These are phyloP conservation scores for Meghimatium bilineatum DNA, from an alignment of 2,888 invertebrate genomes.

Conservation along the genomic window DNA sequence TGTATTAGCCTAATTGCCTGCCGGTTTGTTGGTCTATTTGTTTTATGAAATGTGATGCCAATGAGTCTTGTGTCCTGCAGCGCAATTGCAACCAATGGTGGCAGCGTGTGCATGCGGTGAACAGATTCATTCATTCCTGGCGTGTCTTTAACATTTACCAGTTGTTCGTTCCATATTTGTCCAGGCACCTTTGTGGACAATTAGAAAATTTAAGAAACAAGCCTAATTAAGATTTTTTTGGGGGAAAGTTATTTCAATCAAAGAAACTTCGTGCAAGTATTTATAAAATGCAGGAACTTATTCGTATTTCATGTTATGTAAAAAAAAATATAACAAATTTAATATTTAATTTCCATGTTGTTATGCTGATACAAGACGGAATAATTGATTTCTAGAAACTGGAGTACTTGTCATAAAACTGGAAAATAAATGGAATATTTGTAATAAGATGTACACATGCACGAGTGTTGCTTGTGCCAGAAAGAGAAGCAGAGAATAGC, in stretches of 20 bases:
- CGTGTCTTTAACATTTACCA: background rate
- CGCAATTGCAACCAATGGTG: conserved; percentile 10
- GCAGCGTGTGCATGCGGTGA: background rate
- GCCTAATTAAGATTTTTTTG: background rate
- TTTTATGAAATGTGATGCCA: conserved; percentile 42
- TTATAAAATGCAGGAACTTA: too few relatives aligned
- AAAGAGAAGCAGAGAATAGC: too few relatives aligned
- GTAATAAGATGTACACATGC: too few relatives aligned
- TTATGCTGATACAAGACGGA: too few relatives aligned
- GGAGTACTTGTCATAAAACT: too few relatives aligned
- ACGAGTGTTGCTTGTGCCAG: too few relatives aligned
- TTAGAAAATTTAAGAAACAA: background rate
- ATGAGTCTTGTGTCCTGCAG: background rate
- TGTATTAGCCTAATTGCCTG: conserved; percentile 43
- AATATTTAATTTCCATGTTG: too few relatives aligned
- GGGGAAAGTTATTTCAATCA: background rate
- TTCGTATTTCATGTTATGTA: too few relatives aligned
- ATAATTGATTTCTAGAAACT: too few relatives aligned
- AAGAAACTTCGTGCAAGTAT: background rate
- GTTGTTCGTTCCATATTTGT: background rate
- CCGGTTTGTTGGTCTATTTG: conserved; percentile 44
- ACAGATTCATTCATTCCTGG: background rate
- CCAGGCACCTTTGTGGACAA: background rate
- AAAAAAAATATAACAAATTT: too few relatives aligned
- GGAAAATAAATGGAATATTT: too few relatives aligned